Evolutionary conservation across 2,888 invertebrate species (phyloP).

Genomic region (Drosophila subquinaria): DNA sequence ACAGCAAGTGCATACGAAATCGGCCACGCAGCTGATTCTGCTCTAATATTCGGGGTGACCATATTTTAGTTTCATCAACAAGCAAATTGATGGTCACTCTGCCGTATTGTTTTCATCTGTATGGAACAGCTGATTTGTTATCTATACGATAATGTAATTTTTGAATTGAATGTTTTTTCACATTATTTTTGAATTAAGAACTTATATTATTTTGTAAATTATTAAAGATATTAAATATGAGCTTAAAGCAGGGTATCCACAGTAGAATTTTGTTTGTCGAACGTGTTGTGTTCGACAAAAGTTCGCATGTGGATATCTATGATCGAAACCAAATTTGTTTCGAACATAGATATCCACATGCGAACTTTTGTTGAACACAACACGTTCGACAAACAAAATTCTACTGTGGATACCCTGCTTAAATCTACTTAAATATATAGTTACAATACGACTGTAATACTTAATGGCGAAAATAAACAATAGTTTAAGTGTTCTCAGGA

Average conservation of each 20-base stretch:
- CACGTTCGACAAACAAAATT: too few relatives aligned
- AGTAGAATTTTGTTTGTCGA: too few relatives aligned
- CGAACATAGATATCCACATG: too few relatives aligned
- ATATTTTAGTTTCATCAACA: neutral
- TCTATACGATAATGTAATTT: neutral
- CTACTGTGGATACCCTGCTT: too few relatives aligned
- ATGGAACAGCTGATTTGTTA: conserved; percentile 1
- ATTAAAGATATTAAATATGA: neutral
- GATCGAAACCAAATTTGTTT: too few relatives aligned
- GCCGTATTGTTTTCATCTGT: neutral
- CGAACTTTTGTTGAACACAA: too few relatives aligned
- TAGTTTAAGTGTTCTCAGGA: neutral
- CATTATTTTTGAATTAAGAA: neutral
- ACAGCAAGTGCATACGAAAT: neutral
- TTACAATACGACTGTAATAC: neutral
- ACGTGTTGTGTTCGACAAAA: too few relatives aligned
- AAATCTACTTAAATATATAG: neutral
- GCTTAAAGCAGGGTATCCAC: too few relatives aligned
- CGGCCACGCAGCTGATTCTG: conserved; percentile 2
- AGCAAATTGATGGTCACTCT: neutral
- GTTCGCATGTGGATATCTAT: too few relatives aligned
- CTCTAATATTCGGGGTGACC: neutral
- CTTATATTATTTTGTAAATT: neutral
- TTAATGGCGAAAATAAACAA: neutral
- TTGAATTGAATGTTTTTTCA: neutral